These are phyloP conservation scores for Metopolophium dirhodum DNA, from an alignment of 1,140 invertebrate species.

Conservation along the genomic window DNA sequence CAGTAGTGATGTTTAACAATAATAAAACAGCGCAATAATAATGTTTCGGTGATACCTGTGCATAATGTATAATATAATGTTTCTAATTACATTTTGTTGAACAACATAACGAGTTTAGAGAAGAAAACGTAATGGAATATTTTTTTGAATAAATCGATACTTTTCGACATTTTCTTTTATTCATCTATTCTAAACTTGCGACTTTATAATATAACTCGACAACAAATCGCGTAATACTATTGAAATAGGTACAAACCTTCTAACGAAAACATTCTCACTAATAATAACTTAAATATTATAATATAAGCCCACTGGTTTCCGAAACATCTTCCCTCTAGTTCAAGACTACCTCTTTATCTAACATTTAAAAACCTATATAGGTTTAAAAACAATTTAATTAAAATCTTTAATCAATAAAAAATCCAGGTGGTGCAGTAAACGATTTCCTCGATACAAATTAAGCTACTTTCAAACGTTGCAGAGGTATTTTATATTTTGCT, in stretches of 20 bases:
- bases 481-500: background rate
- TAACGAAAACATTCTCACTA: background rate
- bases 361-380: background rate
- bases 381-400: background rate
- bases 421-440: background rate
- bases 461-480: background rate
- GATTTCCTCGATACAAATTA: slow-evolving; percentile 1
- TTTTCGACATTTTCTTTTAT: background rate
- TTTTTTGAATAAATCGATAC: background rate
- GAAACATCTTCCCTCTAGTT: background rate
- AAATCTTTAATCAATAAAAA: background rate
- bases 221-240: background rate
- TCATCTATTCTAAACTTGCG: background rate
- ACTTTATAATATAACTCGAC: background rate
- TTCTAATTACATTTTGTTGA: too few relatives aligned
- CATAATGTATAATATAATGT: too few relatives aligned
- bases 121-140: too few relatives aligned
- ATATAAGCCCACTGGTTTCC: background rate
- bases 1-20: too few relatives aligned
- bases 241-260: background rate
- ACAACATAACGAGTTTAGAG: too few relatives aligned
- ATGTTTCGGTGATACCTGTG: too few relatives aligned
- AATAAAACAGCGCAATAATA: too few relatives aligned
- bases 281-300: background rate
- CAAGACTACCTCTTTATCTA: background rate